Evolutionary conservation across 30 jellyfish, hydroid and myxozoan genomes (phyloP).

Genomic region (Aurelia aurita): DNA sequence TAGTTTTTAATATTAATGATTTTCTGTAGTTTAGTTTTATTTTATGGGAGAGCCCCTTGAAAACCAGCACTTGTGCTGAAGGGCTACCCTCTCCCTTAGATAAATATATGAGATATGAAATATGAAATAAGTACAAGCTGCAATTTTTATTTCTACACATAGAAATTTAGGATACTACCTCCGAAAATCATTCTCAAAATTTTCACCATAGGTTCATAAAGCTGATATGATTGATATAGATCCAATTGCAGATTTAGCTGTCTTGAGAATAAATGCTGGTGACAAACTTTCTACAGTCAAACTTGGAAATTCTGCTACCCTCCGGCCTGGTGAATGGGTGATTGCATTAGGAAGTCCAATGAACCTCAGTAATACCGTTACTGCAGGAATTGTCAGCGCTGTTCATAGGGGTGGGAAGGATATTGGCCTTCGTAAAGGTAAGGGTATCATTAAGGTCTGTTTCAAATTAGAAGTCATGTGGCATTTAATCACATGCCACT

Average conservation of each 20-base stretch:
- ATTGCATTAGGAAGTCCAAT: conserved; percentile 80
- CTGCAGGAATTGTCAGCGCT: conserved; percentile 84
- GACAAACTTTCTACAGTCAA: conserved; percentile 64
- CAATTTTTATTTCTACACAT: neutral
- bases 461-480: too few species aligned
- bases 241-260: conserved; percentile 76
- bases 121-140: too few species aligned
- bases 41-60: too few species aligned
- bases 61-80: too few species aligned
- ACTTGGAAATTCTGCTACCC: conserved; percentile 76
- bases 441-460: too few species aligned
- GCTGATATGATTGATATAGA: conserved; percentile 58
- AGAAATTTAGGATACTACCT: neutral
- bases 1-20: too few species aligned
- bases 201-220: conserved; percentile 45
- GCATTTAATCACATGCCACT: too few species aligned
- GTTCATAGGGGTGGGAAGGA: conserved; percentile 84
- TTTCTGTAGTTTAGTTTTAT: too few species aligned
- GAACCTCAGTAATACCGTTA: conserved; percentile 76
- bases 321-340: conserved; percentile 86
- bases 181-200: neutral
- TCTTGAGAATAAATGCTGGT: conserved; percentile 43
- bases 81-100: too few species aligned
- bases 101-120: too few species aligned
- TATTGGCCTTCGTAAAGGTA: conserved; percentile 78